phyloP scores from a whole-genome alignment of 2,888 invertebrate species.

The Epistrophella euchroma region DNA sequence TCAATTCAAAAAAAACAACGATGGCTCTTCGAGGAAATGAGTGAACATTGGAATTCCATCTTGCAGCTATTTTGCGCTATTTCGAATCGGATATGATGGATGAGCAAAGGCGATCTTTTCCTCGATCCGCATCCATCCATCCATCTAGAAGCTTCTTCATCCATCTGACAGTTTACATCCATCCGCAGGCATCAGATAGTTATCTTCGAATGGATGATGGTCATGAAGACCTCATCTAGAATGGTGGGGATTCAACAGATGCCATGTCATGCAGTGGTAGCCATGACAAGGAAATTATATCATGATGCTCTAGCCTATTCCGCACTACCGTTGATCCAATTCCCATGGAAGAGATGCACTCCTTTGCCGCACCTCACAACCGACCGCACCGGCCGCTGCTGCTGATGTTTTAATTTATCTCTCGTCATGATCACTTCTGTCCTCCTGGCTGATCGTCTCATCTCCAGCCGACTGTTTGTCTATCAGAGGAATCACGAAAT shows the following conservation, averaged over 20 bases:
- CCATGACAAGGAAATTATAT: conserved; percentile 70
- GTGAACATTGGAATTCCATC: conserved; percentile 43
- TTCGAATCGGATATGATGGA: conserved; percentile 67
- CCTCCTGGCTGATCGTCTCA: conserved; percentile 2
- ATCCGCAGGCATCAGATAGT: conserved; percentile 58
- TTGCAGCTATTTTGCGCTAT: conserved; percentile 38
- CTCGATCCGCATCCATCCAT: conserved; percentile 47
- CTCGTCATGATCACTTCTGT: conserved; percentile 51
- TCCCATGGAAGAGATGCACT: conserved; percentile 56
- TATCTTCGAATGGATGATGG: conserved; percentile 52
- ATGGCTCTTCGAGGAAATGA: conserved; percentile 34
- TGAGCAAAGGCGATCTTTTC: conserved; percentile 57
- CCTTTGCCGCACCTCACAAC: neutral
- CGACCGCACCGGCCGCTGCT: neutral
- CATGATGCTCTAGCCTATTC: conserved; percentile 54
- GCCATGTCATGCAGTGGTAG: conserved; percentile 38
- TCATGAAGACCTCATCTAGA: conserved; percentile 51
- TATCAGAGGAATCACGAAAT: conserved; percentile 46
- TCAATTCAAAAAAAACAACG: conserved; percentile 33
- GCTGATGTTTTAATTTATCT: conserved; percentile 74
- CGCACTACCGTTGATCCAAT: conserved; percentile 58
- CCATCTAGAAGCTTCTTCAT: conserved; percentile 29
- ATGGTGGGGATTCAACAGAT: conserved; percentile 40
- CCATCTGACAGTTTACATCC: conserved; percentile 53
- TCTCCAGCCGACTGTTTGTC: conserved; percentile 11